A percentile compares a stretch with the other conserved stretches of the same genome.
phyloP scores from a whole-genome alignment of 2,113 vertebrate genomes.

The Platanista minor region DNA sequence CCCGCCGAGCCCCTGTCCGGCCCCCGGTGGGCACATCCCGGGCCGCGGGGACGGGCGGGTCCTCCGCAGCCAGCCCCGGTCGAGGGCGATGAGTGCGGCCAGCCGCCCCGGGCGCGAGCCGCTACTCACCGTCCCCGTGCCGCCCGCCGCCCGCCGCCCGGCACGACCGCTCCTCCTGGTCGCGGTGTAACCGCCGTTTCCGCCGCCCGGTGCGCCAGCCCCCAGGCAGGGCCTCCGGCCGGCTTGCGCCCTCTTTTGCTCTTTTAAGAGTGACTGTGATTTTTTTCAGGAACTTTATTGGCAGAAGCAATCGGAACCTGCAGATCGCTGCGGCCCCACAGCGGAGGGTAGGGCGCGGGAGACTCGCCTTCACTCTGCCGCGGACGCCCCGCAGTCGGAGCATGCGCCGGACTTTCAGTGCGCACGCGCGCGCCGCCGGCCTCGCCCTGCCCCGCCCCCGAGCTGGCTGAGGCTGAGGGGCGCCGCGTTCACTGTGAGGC shows the following conservation, averaged over 20 bases:
- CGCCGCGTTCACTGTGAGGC: rapidly evolving
- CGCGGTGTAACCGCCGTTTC: slow-evolving; percentile 45
- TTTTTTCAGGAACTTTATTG: slow-evolving; percentile 30
- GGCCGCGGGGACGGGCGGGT: neutral
- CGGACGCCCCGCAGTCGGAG: neutral
- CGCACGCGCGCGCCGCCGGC: slow-evolving; percentile 37
- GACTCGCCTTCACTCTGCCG: neutral
- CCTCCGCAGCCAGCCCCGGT: neutral
- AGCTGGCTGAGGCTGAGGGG: neutral
- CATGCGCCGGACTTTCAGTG: slow-evolving; percentile 53
- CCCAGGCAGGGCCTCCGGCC: neutral
- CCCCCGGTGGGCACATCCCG: neutral
- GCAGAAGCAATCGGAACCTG: neutral
- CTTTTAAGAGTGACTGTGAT: neutral
- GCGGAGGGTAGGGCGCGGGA: neutral
- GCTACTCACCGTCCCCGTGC: slow-evolving; percentile 46
- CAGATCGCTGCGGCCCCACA: neutral
- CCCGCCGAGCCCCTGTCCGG: slow-evolving; percentile 48
- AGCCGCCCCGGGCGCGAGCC: neutral
- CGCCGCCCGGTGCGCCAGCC: neutral
- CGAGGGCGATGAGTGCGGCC: slow-evolving; percentile 19
- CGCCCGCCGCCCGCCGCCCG: neutral
- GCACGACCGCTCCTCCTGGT: neutral
- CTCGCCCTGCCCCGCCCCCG: neutral
- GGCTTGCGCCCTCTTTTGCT: neutral